Conservation (phyloP, 1,140 invertebrate genomes). For the Drosophila lowei region DNA sequence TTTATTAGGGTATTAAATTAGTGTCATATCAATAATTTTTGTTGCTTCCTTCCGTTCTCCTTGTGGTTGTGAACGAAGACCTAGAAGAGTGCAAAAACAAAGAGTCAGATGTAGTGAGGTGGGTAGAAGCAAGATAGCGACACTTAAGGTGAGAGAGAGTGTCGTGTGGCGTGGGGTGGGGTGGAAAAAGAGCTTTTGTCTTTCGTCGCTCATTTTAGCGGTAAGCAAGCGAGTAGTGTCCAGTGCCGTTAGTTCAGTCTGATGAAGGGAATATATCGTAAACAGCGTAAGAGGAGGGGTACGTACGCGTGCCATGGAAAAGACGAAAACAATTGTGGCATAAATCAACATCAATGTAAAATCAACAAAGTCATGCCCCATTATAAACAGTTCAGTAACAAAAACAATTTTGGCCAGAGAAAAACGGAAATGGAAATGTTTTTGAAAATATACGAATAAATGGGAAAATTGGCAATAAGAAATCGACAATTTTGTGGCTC, state of each 20-base stretch:
- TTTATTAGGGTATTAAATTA: neutral
- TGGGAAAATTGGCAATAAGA: conserved; percentile 45
- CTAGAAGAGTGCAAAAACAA: neutral
- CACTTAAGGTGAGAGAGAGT: neutral
- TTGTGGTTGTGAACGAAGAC: neutral
- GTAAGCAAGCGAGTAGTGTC: no score
- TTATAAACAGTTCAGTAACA: neutral
- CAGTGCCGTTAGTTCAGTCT: neutral
- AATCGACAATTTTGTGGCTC: conserved; percentile 16
- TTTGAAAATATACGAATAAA: conserved; percentile 25
- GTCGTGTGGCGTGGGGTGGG: neutral
- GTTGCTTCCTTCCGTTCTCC: neutral
- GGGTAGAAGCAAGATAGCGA: neutral
- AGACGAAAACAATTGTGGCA: no score
- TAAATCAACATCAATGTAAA: no score
- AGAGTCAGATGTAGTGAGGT: neutral
- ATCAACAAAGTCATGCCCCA: no score
- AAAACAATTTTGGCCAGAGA: conserved; percentile 10
- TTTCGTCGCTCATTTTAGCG: no score
- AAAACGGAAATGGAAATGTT: conserved; percentile 20
- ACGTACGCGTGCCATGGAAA: no score
- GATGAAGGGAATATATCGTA: no score
- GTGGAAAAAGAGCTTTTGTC: no score
- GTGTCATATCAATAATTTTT: no score
- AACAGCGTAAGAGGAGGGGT: no score